Evolutionary conservation across 2,888 invertebrate species (phyloP), one percentile per base, ranked within the genome.

Genomic region (Campoplex nolae): DNA sequence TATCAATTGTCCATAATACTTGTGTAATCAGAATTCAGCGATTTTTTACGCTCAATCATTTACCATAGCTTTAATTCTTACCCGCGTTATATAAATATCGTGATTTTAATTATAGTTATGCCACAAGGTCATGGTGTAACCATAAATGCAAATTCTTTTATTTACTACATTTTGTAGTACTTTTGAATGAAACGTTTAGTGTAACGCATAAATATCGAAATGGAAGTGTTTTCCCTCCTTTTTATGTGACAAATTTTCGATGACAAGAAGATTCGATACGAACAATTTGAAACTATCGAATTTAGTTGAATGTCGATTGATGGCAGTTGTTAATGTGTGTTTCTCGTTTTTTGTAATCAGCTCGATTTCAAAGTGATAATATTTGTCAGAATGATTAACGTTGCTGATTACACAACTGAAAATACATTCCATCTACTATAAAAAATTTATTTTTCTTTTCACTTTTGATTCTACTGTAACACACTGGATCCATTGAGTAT

Each of bases 21-120:
- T 32, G 9, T 45, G 23, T 23, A 62, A 28, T 76, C 3, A 28
- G 7, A 76, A 74, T 32, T 32, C 3, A n/a, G 1, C 11, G 38
- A 76, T 74, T 51, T 2, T 71, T 56, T 45, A 76, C 75, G 32
- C 3, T n/a, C 8, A 62, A 23, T 23, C 42, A n/a, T 62, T 45
- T 65, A 56, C 18, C 7, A 62, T 11, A 11, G 4, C 23, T 0
- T 9, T 38, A 38, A 11, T n/a, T 51, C 28, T 77, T 38, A 77
- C 23, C 67, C 77, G 67, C 67, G 23, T 51, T 28, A 23, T 42
- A n/a, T 18, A 45, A 62, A n/a, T 32, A 13, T 62, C 51, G 32
- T 11, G 32, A 7, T 48, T 35, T 51, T 7, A 16, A 71, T 48
- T 71, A 16, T 51, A 51, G 32, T 13, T n/a, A 67, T n/a, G 11